Evolutionary conservation across 2,797 vertebrate genomes (phyloP).

Genomic region (Xenentodon cancila): DNA sequence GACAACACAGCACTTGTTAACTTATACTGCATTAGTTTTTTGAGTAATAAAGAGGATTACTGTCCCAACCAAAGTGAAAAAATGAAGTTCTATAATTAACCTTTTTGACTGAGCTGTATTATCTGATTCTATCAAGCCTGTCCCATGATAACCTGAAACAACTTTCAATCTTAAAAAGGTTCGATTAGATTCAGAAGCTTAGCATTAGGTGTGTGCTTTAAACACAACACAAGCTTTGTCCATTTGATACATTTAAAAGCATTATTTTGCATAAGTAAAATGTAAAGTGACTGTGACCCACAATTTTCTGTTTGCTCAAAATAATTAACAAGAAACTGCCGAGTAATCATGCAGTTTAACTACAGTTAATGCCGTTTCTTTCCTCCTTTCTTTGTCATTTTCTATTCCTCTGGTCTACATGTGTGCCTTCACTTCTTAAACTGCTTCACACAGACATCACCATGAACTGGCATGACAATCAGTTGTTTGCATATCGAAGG

Average conservation of each 20-base stretch:
- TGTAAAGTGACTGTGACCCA: too few relatives aligned
- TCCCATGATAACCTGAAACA: background rate
- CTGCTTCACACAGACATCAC: too few relatives aligned
- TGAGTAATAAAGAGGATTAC: slow-evolving; percentile 27
- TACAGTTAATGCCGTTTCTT: too few relatives aligned
- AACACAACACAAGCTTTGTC: background rate
- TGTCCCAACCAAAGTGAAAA: slow-evolving; percentile 12
- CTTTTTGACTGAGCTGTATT: slow-evolving; percentile 11
- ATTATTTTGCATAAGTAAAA: too few relatives aligned
- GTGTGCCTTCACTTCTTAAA: too few relatives aligned
- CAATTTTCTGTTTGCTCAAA: background rate
- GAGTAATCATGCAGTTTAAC: background rate
- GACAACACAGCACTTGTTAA: slow-evolving; percentile 54
- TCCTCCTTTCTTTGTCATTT: too few relatives aligned
- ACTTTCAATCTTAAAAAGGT: background rate
- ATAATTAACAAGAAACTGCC: slow-evolving; percentile 2
- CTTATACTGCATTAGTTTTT: slow-evolving; percentile 29
- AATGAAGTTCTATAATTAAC: slow-evolving; percentile 2
- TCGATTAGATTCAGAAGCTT: background rate
- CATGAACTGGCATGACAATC: too few relatives aligned
- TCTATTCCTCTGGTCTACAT: too few relatives aligned
- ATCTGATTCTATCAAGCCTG: slow-evolving; percentile 3
- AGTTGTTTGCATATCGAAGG: too few relatives aligned
- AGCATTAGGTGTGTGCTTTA: background rate
- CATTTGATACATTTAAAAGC: too few relatives aligned